Percentiles rank a stretch among this genome's conserved stretches.
Conservation (phyloP, 2,888 invertebrate species). For the Crocallis elinguaria region DNA sequence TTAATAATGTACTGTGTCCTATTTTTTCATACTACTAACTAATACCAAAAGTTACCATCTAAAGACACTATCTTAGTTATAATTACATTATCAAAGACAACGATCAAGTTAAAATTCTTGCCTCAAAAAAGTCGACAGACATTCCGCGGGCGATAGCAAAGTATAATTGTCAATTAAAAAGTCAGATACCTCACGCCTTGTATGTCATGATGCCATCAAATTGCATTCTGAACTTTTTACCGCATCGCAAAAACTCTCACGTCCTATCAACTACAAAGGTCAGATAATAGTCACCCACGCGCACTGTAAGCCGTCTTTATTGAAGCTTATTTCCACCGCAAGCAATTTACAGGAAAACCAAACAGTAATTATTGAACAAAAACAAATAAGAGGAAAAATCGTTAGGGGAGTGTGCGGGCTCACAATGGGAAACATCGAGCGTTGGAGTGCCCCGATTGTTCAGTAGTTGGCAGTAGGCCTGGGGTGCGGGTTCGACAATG, state of each 20-base stretch:
- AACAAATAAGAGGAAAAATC: conserved; percentile 82
- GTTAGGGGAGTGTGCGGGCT: conserved; percentile 70
- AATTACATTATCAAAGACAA: conserved; percentile 12
- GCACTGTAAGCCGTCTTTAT: conserved; percentile 38
- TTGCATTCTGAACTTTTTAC: conserved; percentile 7
- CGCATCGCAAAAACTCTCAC: conserved; percentile 16
- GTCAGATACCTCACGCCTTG: conserved; percentile 11
- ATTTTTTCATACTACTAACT: no score
- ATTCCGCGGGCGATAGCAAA: conserved; percentile 2
- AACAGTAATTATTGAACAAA: conserved; percentile 82
- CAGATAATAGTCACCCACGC: conserved; percentile 25
- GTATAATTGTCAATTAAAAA: conserved; percentile 16
- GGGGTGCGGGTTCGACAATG: conserved; percentile 72
- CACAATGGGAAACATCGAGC: conserved; percentile 72
- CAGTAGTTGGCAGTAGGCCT: conserved; percentile 40
- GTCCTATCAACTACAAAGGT: conserved; percentile 8
- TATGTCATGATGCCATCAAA: conserved; percentile 5
- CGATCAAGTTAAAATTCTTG: neutral
- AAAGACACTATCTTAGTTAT: neutral
- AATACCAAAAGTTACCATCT: neutral
- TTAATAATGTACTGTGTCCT: no score
- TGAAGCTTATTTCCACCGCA: conserved; percentile 64
- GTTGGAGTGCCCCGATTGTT: conserved; percentile 54
- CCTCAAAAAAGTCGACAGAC: neutral
- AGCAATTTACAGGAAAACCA: conserved; percentile 79